A percentile compares a stretch with the other conserved stretches of the same genome.
Conservation (phyloP, 2,888 invertebrate species). For the Bugulina stolonifera region DNA sequence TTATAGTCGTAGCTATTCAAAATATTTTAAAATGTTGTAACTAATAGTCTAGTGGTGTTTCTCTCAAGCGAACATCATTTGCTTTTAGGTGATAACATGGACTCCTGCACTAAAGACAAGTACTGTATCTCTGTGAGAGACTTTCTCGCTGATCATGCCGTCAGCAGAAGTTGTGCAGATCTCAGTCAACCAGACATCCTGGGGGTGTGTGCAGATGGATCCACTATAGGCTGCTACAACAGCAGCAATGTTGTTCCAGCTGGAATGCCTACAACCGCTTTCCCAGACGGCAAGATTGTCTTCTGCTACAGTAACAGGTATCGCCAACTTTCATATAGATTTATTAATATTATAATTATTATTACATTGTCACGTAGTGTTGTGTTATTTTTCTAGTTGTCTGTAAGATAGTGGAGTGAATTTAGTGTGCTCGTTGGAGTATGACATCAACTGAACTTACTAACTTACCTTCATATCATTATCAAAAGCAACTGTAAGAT, state of each 20-base stretch:
- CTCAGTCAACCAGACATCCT: neutral
- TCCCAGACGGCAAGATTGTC: neutral
- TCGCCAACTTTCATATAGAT: neutral
- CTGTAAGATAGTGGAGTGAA: too few species aligned
- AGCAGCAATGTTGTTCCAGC: neutral
- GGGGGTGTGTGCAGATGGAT: neutral
- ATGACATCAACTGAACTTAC: too few species aligned
- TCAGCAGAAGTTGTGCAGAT: neutral
- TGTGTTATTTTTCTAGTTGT: too few species aligned
- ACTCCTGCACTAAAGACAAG: conserved; percentile 13
- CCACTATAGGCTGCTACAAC: neutral
- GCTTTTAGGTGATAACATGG: neutral
- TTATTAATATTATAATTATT: too few species aligned
- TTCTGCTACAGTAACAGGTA: conserved; percentile 20
- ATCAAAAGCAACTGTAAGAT: too few species aligned
- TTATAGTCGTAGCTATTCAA: too few species aligned
- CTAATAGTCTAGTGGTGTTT: too few species aligned
- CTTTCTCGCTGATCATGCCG: neutral
- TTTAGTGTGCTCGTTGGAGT: too few species aligned
- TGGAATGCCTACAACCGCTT: neutral
- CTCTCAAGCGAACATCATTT: too few species aligned
- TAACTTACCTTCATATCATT: too few species aligned
- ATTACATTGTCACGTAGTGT: too few species aligned
- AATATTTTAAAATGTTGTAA: too few species aligned
- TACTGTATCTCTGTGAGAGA: neutral